Evolutionary conservation across 1,140 invertebrate species (phyloP).

Genomic region (Anoplolepis gracilipes): DNA sequence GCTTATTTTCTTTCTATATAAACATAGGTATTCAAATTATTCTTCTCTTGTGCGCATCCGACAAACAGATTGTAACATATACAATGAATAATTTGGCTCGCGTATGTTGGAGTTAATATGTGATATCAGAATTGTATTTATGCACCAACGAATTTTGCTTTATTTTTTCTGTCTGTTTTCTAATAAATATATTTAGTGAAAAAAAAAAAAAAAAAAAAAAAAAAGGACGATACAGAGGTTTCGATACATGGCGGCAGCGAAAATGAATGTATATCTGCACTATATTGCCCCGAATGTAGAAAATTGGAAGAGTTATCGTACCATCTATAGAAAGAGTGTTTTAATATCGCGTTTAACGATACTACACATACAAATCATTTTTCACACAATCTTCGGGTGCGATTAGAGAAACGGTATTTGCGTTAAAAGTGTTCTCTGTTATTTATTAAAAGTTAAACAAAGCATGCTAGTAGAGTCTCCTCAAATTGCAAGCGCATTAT

Average conservation of each 20-base stretch:
- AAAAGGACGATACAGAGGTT: background rate
- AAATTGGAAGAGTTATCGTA: background rate
- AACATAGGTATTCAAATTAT: background rate
- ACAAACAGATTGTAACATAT: conserved; percentile 13
- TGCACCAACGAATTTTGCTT: conserved; percentile 42
- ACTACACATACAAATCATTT: background rate
- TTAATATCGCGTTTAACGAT: background rate
- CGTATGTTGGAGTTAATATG: conserved; percentile 5
- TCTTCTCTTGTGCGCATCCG: background rate
- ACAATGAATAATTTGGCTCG: background rate
- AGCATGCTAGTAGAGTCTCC: too few species aligned
- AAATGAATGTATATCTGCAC: background rate
- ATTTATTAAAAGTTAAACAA: too few species aligned
- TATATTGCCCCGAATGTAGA: background rate
- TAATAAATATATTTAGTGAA: background rate
- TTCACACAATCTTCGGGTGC: background rate
- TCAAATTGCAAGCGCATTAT: background rate
- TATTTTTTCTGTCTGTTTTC: conserved; percentile 10
- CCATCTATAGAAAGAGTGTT: background rate
- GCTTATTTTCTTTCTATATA: background rate
- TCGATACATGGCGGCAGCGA: background rate
- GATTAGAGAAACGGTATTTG: too few species aligned
- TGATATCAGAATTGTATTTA: conserved; percentile 33
- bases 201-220: conserved; percentile 2
- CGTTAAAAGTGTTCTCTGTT: too few species aligned